phyloP scores from a whole-genome alignment of 2,797 vertebrate genomes.

The Gambelia wislizenii region DNA sequence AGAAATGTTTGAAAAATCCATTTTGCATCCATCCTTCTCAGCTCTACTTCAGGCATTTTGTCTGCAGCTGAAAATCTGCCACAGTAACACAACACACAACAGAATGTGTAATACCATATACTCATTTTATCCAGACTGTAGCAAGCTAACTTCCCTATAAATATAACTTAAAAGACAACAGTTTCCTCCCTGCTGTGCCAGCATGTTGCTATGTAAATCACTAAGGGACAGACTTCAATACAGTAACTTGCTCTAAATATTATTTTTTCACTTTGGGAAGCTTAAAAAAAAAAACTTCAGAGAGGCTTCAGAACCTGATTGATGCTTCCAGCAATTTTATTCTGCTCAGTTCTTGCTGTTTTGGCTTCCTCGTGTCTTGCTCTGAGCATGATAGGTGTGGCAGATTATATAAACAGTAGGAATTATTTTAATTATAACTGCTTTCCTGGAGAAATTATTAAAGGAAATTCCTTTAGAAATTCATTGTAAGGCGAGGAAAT shows the following conservation, averaged over 20 bases:
- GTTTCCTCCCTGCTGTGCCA: constrained; percentile 4
- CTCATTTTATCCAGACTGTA: not conserved
- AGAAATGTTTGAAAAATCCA: not conserved
- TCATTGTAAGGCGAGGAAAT: not conserved
- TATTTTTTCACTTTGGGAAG: constrained; percentile 8
- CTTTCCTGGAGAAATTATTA: not conserved
- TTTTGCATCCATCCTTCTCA: not conserved
- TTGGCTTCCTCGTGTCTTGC: too few species aligned
- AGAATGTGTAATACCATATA: not conserved
- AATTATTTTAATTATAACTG: not conserved
- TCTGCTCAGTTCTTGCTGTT: constrained; percentile 2
- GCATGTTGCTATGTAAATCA: constrained; percentile 8
- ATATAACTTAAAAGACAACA: constrained; percentile 20
- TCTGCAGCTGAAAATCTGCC: not conserved
- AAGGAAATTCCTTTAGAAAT: not conserved
- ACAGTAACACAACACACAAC: not conserved
- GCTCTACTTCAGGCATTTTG: not conserved
- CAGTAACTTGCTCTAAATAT: constrained; percentile 8
- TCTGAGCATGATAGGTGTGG: not conserved
- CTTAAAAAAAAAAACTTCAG: not conserved
- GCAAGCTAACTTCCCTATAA: constrained; percentile 11
- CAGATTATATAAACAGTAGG: not conserved
- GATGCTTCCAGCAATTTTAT: constrained; percentile 11
- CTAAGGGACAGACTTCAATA: not conserved
- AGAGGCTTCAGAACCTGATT: not conserved